Conservation (phyloP, 2,888 invertebrate species). For the Caenorhabditis uteleia region DNA sequence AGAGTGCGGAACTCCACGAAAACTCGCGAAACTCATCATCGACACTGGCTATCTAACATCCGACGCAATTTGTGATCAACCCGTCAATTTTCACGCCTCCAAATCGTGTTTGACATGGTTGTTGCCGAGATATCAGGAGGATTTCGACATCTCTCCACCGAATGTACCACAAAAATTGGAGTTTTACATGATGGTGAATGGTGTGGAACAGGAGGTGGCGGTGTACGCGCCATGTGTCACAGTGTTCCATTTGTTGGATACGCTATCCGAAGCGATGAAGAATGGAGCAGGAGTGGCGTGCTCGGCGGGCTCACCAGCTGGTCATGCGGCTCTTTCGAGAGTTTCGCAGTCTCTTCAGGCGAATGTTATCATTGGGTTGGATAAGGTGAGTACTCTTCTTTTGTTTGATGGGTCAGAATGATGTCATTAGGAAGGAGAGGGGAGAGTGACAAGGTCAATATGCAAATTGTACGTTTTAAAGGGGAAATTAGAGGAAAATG, state of each 20-base stretch:
- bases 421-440: not conserved
- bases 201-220: conserved; percentile 15
- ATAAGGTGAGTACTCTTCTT: conserved; percentile 8
- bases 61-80: conserved; percentile 16
- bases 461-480: no score
- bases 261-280: conserved; percentile 14
- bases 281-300: not conserved
- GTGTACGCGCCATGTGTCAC: conserved; percentile 35
- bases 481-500: no score
- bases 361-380: conserved; percentile 31
- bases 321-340: conserved; percentile 12
- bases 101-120: conserved; percentile 27
- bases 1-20: conserved; percentile 9
- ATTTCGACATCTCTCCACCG: conserved; percentile 19
- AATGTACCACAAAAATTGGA: conserved; percentile 30
- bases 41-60: conserved; percentile 28
- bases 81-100: conserved; percentile 15
- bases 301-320: conserved; percentile 4
- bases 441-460: not conserved
- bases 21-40: conserved; percentile 12
- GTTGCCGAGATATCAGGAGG: conserved; percentile 8
- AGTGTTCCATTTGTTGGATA: conserved; percentile 25
- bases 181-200: conserved; percentile 20
- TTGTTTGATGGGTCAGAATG: not conserved
- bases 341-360: conserved; percentile 14